Evolutionary conservation across 2,888 invertebrate genomes (phyloP).

Genomic region (Anthophora plumipes): DNA sequence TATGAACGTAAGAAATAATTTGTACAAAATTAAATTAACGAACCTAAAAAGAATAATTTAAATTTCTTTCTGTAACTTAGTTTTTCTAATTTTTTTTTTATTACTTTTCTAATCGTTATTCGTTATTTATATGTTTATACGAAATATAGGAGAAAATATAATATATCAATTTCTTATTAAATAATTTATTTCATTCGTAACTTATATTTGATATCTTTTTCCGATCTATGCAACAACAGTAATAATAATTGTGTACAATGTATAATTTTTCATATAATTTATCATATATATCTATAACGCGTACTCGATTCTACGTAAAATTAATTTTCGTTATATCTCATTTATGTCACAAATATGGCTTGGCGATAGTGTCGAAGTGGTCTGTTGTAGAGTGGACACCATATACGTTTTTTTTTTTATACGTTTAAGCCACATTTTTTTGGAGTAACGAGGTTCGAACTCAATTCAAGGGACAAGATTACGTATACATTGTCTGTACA

Average conservation of each 20-base stretch:
- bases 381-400: conserved; percentile 32
- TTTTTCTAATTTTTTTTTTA: neutral
- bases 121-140: neutral
- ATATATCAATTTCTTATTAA: conserved; percentile 57
- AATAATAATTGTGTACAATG: conserved; percentile 63
- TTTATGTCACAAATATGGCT: conserved; percentile 36
- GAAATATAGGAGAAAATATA: neutral
- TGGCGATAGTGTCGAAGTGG: conserved; percentile 28
- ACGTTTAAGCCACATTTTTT: conserved; percentile 15
- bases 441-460: conserved; percentile 19
- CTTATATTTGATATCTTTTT: conserved; percentile 48
- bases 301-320: conserved; percentile 54
- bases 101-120: neutral
- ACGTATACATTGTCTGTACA: conserved; percentile 33
- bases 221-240: conserved; percentile 63
- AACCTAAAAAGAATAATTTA: too few species aligned
- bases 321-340: conserved; percentile 36
- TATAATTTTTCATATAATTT: conserved; percentile 52
- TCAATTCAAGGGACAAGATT: conserved; percentile 21
- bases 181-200: conserved; percentile 61
- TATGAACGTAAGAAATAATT: neutral
- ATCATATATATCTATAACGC: conserved; percentile 48
- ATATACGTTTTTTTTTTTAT: conserved; percentile 8
- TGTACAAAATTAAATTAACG: conserved; percentile 14
- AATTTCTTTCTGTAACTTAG: too few species aligned